Evolutionary conservation across 2,113 vertebrate genomes (phyloP).

Genomic region (Dasyurus viverrinus): DNA sequence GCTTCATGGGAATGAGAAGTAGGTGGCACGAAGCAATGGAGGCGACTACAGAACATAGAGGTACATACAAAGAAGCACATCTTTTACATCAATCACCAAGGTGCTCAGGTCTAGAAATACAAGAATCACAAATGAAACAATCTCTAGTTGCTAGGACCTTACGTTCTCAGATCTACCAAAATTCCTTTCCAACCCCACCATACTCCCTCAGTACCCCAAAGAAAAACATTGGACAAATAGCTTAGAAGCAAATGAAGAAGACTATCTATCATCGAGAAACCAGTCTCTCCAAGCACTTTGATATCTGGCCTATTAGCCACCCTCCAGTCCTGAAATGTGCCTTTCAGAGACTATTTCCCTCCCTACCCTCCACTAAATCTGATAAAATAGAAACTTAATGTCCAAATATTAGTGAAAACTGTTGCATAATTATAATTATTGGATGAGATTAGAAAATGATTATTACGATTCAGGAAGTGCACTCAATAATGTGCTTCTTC

Average conservation of each 20-base stretch:
- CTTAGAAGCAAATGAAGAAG: not conserved
- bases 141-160: not conserved
- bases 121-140: not conserved
- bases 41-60: not conserved
- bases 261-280: not conserved
- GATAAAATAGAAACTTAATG: not conserved
- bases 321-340: not conserved
- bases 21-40: too few species aligned
- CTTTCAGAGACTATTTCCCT: not conserved
- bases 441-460: not conserved
- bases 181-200: not conserved
- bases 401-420: not conserved
- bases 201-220: not conserved
- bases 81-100: not conserved
- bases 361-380: not conserved
- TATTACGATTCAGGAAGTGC: not conserved
- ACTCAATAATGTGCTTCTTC: not conserved
- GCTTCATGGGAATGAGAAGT: not conserved
- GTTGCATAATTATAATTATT: not conserved
- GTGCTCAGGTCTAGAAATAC: not conserved
- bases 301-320: not conserved
- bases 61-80: not conserved
- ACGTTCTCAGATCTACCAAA: not conserved
- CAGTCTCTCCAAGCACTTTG: not conserved
- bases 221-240: not conserved